Evolutionary conservation across 1,140 invertebrate genomes (phyloP).

Genomic region (Asobara japonica): DNA sequence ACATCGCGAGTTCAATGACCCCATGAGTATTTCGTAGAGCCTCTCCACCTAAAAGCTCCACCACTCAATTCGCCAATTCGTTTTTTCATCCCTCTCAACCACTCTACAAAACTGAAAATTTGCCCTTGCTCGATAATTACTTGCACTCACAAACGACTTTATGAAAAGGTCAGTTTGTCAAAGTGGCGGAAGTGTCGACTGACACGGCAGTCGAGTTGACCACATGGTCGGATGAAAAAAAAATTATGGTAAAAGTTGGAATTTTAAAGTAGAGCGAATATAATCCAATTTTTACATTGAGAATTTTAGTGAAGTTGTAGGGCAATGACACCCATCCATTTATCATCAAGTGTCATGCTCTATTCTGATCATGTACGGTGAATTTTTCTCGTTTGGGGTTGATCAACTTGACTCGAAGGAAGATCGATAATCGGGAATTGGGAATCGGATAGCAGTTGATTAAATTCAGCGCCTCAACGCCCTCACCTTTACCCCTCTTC

Average conservation of each 20-base stretch:
- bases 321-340: too few species aligned
- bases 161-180: too few species aligned
- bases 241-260: too few species aligned
- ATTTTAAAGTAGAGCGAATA: too few species aligned
- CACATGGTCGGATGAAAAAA: too few species aligned
- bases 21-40: not conserved
- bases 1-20: not conserved
- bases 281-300: too few species aligned
- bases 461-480: conserved; percentile 20
- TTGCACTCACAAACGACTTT: too few species aligned
- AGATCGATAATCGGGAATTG: not conserved
- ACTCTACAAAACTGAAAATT: not conserved
- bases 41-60: not conserved
- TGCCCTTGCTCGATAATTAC: not conserved
- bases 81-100: not conserved
- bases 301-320: too few species aligned
- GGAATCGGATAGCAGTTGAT: conserved; percentile 22
- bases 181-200: too few species aligned
- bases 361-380: too few species aligned
- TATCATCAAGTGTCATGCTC: too few species aligned
- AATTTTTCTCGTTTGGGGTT: conserved; percentile 5
- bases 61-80: not conserved
- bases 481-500: not conserved
- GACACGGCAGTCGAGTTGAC: too few species aligned
- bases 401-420: conserved; percentile 6